A percentile compares a stretch with the other conserved stretches of the same genome.
Conservation (phyloP, 2,888 invertebrate species). For the Latrodectus elegans region DNA sequence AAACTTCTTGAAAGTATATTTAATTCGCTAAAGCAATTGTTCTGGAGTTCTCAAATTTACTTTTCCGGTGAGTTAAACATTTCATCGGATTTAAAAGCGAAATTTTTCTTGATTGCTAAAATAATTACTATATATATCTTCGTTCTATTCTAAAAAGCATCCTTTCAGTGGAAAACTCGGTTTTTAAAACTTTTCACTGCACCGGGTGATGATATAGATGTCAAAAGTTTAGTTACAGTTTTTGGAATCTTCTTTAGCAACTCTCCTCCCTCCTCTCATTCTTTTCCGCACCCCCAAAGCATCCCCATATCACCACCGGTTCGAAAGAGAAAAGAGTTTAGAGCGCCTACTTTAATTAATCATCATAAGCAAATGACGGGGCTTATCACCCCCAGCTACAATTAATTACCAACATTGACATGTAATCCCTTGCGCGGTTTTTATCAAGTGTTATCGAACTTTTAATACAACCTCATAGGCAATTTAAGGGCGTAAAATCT, state of each 20-base stretch:
- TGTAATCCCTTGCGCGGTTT: slow-evolving; percentile 67
- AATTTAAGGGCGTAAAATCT: slow-evolving; percentile 58
- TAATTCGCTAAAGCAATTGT: too few relatives aligned
- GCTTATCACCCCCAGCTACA: slow-evolving; percentile 63
- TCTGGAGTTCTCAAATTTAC: too few relatives aligned
- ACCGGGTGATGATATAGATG: slow-evolving; percentile 59
- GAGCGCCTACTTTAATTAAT: slow-evolving; percentile 64
- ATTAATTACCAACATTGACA: slow-evolving; percentile 69
- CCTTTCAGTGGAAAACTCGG: slow-evolving; percentile 2
- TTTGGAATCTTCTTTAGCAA: slow-evolving; percentile 53
- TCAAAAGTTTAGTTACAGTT: slow-evolving; percentile 67
- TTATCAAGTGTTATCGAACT: slow-evolving; percentile 69
- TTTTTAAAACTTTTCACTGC: slow-evolving; percentile 27
- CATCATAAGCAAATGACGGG: slow-evolving; percentile 69
- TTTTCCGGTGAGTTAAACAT: too few relatives aligned
- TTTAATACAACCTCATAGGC: slow-evolving; percentile 67
- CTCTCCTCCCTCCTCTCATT: not conserved
- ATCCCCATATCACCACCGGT: not conserved
- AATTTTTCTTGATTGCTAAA: too few relatives aligned
- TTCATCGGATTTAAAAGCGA: too few relatives aligned
- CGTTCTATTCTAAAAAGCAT: not conserved
- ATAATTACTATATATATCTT: too few relatives aligned
- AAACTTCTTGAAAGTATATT: too few relatives aligned
- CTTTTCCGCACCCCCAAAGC: not conserved
- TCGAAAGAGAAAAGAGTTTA: slow-evolving; percentile 7